Percentiles rank a stretch among this genome's conserved stretches.
Conservation (phyloP, 2,888 invertebrate species). For the Phaedon cochleariae region DNA sequence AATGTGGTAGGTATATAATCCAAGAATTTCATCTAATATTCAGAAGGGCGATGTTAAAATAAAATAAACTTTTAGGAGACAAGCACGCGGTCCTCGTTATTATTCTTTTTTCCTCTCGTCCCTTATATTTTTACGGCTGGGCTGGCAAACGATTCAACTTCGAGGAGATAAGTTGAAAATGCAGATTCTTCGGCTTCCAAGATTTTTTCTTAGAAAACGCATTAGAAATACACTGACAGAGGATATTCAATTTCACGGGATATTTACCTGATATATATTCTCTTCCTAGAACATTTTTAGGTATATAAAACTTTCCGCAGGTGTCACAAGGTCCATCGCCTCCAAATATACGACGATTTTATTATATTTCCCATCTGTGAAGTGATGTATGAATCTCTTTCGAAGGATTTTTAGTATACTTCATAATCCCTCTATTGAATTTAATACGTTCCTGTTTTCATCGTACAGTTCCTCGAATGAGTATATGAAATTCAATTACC, state of each 20-base stretch:
- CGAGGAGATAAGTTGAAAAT: slow-evolving; percentile 23
- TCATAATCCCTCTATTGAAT: slow-evolving; percentile 22
- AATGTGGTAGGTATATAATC: neutral
- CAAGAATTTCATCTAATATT: neutral
- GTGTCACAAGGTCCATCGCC: slow-evolving; percentile 44
- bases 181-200: slow-evolving; percentile 32
- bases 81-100: neutral
- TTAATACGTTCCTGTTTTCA: slow-evolving; percentile 10
- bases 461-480: slow-evolving; percentile 1
- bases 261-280: slow-evolving; percentile 51
- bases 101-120: neutral
- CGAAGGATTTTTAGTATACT: slow-evolving; percentile 19
- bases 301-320: slow-evolving; percentile 48
- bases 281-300: slow-evolving; percentile 43
- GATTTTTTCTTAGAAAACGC: slow-evolving; percentile 39
- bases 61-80: neutral
- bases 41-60: neutral
- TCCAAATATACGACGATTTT: slow-evolving; percentile 42
- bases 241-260: slow-evolving; percentile 51
- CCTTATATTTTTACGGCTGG: neutral
- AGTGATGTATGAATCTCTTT: slow-evolving; percentile 32
- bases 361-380: slow-evolving; percentile 37
- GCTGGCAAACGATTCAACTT: slow-evolving; percentile 21
- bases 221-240: slow-evolving; percentile 46
- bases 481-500: slow-evolving; percentile 18